These are phyloP conservation scores for Alviniconcha marisindica DNA, from an alignment of 1,140 invertebrate species.

Conservation along the genomic window DNA sequence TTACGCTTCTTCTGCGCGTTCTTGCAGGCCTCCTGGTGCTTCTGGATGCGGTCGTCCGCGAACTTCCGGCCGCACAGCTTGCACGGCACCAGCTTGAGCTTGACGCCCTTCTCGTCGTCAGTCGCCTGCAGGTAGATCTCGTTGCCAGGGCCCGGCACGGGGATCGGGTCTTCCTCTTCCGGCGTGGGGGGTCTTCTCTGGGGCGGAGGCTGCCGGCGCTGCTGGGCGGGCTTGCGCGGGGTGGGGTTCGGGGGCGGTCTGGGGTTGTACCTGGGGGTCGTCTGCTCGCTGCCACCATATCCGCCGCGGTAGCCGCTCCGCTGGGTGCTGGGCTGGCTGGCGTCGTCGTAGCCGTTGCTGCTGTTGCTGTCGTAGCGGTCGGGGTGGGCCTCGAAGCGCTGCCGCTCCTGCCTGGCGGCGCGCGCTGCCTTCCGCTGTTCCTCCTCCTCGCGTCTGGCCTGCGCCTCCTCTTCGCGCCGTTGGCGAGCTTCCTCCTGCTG, in stretches of 20 bases:
- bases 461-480: slow-evolving; percentile 24
- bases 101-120: slow-evolving; percentile 41
- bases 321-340: slow-evolving; percentile 35
- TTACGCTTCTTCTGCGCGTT: slow-evolving; percentile 82
- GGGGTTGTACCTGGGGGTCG: neutral
- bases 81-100: slow-evolving; percentile 63
- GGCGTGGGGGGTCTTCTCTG: slow-evolving; percentile 41
- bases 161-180: slow-evolving; percentile 36
- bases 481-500: slow-evolving; percentile 36
- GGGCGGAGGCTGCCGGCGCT: slow-evolving; percentile 3
- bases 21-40: slow-evolving; percentile 82
- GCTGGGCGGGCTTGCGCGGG: neutral
- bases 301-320: neutral
- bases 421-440: slow-evolving; percentile 26
- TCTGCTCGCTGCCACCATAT: neutral
- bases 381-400: slow-evolving; percentile 17
- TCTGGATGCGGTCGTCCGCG: slow-evolving; percentile 85
- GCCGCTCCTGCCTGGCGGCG: slow-evolving; percentile 29
- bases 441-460: slow-evolving; percentile 39
- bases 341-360: slow-evolving; percentile 49
- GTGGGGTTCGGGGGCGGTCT: neutral
- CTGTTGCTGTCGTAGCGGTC: slow-evolving; percentile 1
- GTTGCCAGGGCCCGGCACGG: slow-evolving; percentile 31
- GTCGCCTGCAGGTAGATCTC: slow-evolving; percentile 55
- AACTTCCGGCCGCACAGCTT: slow-evolving; percentile 81